These are phyloP conservation scores for Tapirus terrestris DNA, from an alignment of 2,113 vertebrate genomes.

Conservation along the genomic window DNA sequence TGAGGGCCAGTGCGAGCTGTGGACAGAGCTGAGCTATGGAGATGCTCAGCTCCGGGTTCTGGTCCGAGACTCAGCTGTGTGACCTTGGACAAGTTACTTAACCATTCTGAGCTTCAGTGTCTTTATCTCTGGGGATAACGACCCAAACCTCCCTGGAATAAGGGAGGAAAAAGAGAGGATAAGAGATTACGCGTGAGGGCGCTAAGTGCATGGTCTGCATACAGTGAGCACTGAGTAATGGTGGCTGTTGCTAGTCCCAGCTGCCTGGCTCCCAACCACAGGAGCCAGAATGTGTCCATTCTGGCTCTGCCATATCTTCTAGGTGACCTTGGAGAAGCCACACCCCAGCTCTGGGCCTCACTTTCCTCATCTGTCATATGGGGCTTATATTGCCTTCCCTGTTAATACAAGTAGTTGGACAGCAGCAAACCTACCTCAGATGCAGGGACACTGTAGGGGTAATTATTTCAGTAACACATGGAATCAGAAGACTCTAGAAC, in stretches of 20 bases:
- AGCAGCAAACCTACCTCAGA: neutral
- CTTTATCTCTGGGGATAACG: neutral
- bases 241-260: neutral
- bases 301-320: neutral
- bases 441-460: neutral
- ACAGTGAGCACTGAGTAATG: neutral
- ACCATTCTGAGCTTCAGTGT: neutral
- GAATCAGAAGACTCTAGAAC: slow-evolving; percentile 45
- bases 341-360: neutral
- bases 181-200: neutral
- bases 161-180: neutral
- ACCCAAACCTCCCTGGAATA: neutral
- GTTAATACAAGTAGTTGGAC: neutral
- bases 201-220: neutral
- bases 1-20: neutral
- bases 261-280: neutral
- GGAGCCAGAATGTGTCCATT: neutral
- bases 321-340: neutral
- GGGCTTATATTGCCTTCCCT: neutral
- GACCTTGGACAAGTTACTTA: neutral
- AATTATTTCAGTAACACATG: neutral
- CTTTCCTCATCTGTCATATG: neutral
- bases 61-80: neutral
- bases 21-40: neutral
- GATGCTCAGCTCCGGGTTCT: neutral